Evolutionary conservation across 2,888 invertebrate genomes (phyloP).

Genomic region (Caenorhabditis doughertyi): DNA sequence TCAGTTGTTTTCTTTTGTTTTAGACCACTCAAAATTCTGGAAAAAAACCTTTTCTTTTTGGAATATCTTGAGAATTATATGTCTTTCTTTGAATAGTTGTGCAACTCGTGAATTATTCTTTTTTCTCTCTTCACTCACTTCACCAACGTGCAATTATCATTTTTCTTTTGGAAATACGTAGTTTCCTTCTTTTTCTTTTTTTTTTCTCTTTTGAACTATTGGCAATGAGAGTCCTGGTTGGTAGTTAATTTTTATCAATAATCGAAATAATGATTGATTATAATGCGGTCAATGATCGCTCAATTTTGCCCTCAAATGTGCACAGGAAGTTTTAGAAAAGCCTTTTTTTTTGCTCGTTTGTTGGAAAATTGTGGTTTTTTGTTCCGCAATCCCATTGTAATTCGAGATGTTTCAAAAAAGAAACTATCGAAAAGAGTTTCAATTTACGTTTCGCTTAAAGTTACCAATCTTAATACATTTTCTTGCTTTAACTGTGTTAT

Average conservation of each 20-base stretch:
- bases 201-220: constrained; percentile 7
- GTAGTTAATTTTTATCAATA: constrained; percentile 34
- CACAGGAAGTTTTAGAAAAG: neutral
- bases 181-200: constrained; percentile 9
- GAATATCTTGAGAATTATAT: constrained; percentile 17
- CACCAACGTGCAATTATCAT: constrained; percentile 31
- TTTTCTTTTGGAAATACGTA: constrained; percentile 28
- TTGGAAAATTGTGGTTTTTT: neutral
- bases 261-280: constrained; percentile 38
- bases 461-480: neutral
- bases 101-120: constrained; percentile 46
- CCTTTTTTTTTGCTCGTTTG: neutral
- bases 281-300: constrained; percentile 34
- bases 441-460: constrained; percentile 16
- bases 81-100: constrained; percentile 26
- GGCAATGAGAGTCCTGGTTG: neutral
- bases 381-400: constrained; percentile 21
- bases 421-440: constrained; percentile 37
- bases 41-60: neutral
- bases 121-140: constrained; percentile 24
- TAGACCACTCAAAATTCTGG: too few relatives aligned
- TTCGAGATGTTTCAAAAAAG: constrained; percentile 35
- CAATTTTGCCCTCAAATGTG: neutral
- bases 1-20: neutral
- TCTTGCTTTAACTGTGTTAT: neutral